A percentile compares a stretch with the other conserved stretches of the same genome.
Conservation (phyloP, 1,140 invertebrate species). For the Nephotettix cincticeps region DNA sequence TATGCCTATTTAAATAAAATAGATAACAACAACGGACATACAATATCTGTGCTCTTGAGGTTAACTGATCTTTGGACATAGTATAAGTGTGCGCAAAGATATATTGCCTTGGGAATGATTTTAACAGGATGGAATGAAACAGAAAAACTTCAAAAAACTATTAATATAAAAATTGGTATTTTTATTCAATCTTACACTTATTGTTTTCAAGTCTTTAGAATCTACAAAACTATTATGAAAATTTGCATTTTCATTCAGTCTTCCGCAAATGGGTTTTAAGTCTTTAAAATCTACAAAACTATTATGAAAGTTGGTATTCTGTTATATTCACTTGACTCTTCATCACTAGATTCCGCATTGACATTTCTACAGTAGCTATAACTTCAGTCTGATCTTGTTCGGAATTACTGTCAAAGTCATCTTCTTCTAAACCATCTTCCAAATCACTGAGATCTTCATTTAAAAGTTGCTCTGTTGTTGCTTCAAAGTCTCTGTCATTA, state of each 20-base stretch:
- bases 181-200: no score
- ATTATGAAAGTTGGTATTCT: no score
- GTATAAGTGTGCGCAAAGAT: not conserved
- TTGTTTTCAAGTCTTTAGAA: no score
- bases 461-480: constrained; percentile 5
- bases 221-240: no score
- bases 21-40: not conserved
- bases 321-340: not conserved
- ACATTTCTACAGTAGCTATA: not conserved
- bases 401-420: constrained; percentile 6
- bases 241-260: no score
- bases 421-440: not conserved
- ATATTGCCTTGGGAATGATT: no score
- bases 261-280: no score
- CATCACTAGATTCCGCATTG: not conserved
- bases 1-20: not conserved
- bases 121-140: no score
- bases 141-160: no score
- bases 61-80: not conserved
- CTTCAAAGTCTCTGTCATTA: not conserved
- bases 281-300: no score
- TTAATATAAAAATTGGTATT: no score
- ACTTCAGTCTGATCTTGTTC: not conserved
- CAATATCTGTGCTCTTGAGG: not conserved
- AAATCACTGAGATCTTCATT: not conserved